Evolutionary conservation across 2,113 vertebrate species (phyloP).

Genomic region (Tricholaema leucomelas): DNA sequence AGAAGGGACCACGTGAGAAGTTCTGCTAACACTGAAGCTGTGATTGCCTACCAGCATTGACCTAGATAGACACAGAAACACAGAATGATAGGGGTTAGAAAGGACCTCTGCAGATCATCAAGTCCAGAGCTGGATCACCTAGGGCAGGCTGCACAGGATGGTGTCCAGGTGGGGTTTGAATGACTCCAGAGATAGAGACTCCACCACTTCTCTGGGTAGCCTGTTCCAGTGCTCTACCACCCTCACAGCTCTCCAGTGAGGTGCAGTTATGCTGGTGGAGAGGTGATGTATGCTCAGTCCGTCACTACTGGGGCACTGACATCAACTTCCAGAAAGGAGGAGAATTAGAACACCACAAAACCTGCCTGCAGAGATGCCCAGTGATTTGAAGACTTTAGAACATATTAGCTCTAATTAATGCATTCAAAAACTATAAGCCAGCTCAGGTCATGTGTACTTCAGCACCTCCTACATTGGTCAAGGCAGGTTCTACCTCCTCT

Average conservation of each 20-base stretch:
- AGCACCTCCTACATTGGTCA: constrained; percentile 1
- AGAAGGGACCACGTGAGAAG: background rate
- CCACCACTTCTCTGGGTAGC: too few relatives aligned
- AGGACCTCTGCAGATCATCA: too few relatives aligned
- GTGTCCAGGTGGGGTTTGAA: too few relatives aligned
- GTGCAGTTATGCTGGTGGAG: background rate
- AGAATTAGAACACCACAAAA: background rate
- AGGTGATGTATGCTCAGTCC: background rate
- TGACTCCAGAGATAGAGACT: too few relatives aligned
- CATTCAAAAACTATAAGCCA: background rate
- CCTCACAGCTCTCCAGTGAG: background rate
- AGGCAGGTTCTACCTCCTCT: background rate
- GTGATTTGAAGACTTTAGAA: background rate
- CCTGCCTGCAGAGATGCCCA: background rate
- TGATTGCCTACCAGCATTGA: accelerated
- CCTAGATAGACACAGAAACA: background rate
- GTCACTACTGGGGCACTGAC: background rate
- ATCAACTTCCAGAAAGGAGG: background rate
- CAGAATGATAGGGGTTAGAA: too few relatives aligned
- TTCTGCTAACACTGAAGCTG: background rate
- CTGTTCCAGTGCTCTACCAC: background rate
- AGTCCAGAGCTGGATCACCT: too few relatives aligned
- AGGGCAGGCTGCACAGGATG: too few relatives aligned
- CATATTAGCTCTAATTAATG: background rate
- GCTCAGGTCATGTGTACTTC: background rate